Conservation (phyloP, 2,888 invertebrate species). For the Synergus gifuensis region DNA sequence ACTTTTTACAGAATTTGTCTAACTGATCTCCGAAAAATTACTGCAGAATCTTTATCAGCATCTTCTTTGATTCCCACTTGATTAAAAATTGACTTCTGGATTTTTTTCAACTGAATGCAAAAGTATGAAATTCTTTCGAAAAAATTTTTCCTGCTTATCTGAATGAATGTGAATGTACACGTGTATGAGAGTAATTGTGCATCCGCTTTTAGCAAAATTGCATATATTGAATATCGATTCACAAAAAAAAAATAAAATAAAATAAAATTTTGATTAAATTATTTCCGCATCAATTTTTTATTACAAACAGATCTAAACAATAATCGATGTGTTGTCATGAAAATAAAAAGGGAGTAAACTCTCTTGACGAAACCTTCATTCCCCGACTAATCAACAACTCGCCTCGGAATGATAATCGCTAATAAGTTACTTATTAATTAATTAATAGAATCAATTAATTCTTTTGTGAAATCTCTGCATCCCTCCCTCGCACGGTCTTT, state of each 20-base stretch:
- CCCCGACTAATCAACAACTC: constrained; percentile 39
- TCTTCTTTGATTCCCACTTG: constrained; percentile 6
- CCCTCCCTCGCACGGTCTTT: constrained; percentile 44
- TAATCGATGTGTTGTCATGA: constrained; percentile 4
- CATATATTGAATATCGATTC: background rate
- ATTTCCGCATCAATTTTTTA: background rate
- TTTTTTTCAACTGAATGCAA: constrained; percentile 12
- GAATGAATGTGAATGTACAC: constrained; percentile 47
- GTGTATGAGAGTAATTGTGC: constrained; percentile 41
- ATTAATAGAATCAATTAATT: constrained; percentile 43
- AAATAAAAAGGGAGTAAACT: constrained; percentile 12
- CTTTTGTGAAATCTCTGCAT: constrained; percentile 40
- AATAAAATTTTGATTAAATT: background rate
- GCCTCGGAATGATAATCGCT: constrained; percentile 40
- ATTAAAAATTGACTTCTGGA: constrained; percentile 27
- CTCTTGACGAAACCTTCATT: constrained; percentile 8
- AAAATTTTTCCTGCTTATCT: constrained; percentile 2
- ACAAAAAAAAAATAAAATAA: constrained; percentile 7
- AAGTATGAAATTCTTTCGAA: background rate
- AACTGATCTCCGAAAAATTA: background rate
- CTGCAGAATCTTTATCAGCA: background rate
- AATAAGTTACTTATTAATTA: constrained; percentile 44
- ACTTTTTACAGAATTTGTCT: constrained; percentile 1
- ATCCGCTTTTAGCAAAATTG: background rate
- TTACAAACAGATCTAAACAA: constrained; percentile 2